A percentile compares a stretch with the other conserved stretches of the same genome.
These are phyloP conservation scores for Nylanderia fulva DNA, from an alignment of 1,140 invertebrate genomes.

Conservation along the genomic window DNA sequence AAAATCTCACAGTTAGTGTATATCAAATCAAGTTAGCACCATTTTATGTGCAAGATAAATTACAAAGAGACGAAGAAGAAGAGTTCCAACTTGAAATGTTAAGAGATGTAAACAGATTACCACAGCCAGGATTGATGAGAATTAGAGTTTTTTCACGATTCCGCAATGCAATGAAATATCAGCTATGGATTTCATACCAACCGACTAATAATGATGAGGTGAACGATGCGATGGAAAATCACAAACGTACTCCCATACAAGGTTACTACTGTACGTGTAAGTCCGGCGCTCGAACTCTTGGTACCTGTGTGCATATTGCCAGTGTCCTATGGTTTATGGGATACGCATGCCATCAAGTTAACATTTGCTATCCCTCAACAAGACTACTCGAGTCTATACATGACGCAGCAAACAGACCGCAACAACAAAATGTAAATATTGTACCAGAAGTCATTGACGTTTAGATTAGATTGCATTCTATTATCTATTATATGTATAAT, in stretches of 20 bases:
- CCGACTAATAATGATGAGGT: not conserved
- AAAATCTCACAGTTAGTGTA: not conserved
- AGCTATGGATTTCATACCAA: constrained; percentile 7
- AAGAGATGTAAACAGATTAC: not conserved
- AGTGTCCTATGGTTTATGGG: constrained; percentile 3
- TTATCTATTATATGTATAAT: too few relatives aligned
- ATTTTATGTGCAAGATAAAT: not conserved
- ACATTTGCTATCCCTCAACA: not conserved
- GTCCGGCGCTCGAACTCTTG: not conserved
- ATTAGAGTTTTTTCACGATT: constrained; percentile 1
- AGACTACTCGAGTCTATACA: not conserved
- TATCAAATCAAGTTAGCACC: not conserved
- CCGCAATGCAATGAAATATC: not conserved
- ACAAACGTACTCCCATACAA: not conserved
- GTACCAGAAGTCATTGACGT: too few relatives aligned
- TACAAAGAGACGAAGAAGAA: not conserved
- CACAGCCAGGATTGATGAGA: not conserved
- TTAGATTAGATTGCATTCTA: too few relatives aligned
- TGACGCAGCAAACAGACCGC: too few relatives aligned
- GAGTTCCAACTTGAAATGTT: not conserved
- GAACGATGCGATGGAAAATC: not conserved
- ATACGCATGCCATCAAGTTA: not conserved
- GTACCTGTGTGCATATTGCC: constrained; percentile 5
- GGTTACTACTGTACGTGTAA: constrained; percentile 11
- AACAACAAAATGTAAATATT: too few relatives aligned